These are phyloP conservation scores for Notospermus geniculatus DNA, from an alignment of 1,140 invertebrate species.

Conservation along the genomic window DNA sequence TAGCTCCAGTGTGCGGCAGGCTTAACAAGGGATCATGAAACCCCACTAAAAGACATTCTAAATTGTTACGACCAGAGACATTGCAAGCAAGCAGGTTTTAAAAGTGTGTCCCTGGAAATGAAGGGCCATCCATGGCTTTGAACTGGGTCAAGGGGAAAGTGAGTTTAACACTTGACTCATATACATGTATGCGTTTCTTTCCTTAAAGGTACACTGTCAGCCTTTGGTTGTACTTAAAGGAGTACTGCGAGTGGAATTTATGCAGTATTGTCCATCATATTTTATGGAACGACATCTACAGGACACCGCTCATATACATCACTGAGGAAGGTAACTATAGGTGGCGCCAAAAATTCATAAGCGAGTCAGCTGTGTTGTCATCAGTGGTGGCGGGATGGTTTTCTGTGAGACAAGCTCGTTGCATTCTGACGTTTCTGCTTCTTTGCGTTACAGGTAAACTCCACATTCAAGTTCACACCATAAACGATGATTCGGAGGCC, in stretches of 20 bases:
- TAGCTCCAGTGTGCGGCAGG: too few species aligned
- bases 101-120: too few species aligned
- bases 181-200: not conserved
- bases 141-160: not conserved
- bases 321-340: not conserved
- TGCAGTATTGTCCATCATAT: not conserved
- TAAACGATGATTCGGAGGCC: not conserved
- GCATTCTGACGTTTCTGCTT: not conserved
- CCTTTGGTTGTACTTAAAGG: constrained; percentile 3
- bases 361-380: not conserved
- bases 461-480: not conserved
- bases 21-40: not conserved
- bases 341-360: constrained; percentile 3
- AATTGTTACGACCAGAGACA: not conserved
- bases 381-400: not conserved
- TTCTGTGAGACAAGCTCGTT: not conserved
- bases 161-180: not conserved
- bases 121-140: not conserved
- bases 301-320: not conserved
- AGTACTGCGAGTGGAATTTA: not conserved
- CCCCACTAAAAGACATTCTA: not conserved
- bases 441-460: not conserved
- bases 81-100: not conserved
- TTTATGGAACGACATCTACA: not conserved
- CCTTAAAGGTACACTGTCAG: not conserved